phyloP scores from a whole-genome alignment of 2,888 invertebrate species.

The Eupeodes luniger region DNA sequence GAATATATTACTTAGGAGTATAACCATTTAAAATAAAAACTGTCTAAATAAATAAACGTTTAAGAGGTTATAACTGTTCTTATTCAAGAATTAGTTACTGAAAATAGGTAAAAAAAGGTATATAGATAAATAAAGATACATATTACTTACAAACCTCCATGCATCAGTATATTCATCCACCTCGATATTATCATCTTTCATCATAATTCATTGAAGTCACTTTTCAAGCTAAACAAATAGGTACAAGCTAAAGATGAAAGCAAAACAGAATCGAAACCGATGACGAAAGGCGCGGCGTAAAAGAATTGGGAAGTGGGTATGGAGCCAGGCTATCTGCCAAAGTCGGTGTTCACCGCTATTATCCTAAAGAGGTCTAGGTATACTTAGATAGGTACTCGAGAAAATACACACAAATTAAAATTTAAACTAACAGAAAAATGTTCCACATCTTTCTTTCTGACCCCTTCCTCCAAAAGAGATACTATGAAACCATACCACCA shows the following conservation, averaged over 20 bases:
- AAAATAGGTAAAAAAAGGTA: background rate
- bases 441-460: conserved; percentile 43
- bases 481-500: conserved; percentile 40
- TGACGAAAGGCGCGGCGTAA: conserved; percentile 38
- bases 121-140: conserved; percentile 46
- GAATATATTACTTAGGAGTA: too few relatives aligned
- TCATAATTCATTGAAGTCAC: conserved; percentile 54
- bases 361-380: conserved; percentile 32
- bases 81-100: background rate
- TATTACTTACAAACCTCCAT: conserved; percentile 56
- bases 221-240: conserved; percentile 69
- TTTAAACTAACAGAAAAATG: conserved; percentile 38
- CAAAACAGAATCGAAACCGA: conserved; percentile 60
- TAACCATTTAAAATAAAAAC: too few relatives aligned
- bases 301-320: conserved; percentile 51
- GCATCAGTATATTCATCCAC: background rate
- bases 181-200: conserved; percentile 49
- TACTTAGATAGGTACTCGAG: conserved; percentile 31
- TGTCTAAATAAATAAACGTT: too few relatives aligned
- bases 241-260: conserved; percentile 64
- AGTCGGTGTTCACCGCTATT: conserved; percentile 59
- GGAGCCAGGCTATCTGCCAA: conserved; percentile 67
- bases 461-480: conserved; percentile 38
- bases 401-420: conserved; percentile 66
- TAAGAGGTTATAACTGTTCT: background rate